These are phyloP conservation scores for Montipora sp. DNA, from an alignment of 64 coral and sea anemone genomes.

Conservation along the genomic window DNA sequence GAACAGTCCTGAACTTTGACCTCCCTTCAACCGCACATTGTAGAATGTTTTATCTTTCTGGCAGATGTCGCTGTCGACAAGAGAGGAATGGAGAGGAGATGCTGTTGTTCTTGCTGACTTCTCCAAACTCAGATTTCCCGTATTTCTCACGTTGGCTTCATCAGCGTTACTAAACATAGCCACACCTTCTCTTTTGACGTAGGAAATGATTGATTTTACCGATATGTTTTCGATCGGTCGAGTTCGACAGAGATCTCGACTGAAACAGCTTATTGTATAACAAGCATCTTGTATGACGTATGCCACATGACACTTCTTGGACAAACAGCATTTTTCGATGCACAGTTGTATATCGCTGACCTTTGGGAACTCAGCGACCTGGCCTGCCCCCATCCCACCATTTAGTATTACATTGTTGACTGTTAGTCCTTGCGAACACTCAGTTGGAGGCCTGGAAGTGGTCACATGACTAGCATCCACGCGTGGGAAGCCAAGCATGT, in stretches of 20 bases:
- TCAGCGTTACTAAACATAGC: slow-evolving; percentile 71
- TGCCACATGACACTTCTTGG: slow-evolving; percentile 70
- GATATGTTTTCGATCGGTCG: slow-evolving; percentile 61
- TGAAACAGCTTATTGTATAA: slow-evolving; percentile 86
- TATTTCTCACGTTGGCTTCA: slow-evolving; percentile 45
- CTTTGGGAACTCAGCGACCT: slow-evolving; percentile 84
- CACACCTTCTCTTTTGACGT: slow-evolving; percentile 69
- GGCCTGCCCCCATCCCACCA: slow-evolving; percentile 92
- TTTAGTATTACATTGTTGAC: slow-evolving; percentile 86
- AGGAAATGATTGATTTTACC: slow-evolving; percentile 69
- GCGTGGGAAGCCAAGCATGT: slow-evolving; percentile 55
- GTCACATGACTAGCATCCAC: slow-evolving; percentile 16
- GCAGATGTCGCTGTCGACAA: slow-evolving; percentile 24
- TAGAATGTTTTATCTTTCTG: slow-evolving; percentile 65
- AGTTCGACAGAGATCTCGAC: slow-evolving; percentile 80
- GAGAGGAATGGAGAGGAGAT: background rate
- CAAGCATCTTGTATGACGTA: slow-evolving; percentile 82
- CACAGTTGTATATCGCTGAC: slow-evolving; percentile 70
- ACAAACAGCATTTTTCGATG: slow-evolving; percentile 78
- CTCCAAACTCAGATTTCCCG: background rate
- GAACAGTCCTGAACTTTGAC: slow-evolving; percentile 77
- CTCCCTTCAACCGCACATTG: slow-evolving; percentile 82
- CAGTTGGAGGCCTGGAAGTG: slow-evolving; percentile 11
- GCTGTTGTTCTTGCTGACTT: background rate
- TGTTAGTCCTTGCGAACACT: slow-evolving; percentile 82